Percentiles rank a stretch among this genome's conserved stretches.
Evolutionary conservation across 2,113 vertebrate genomes (phyloP).

Genomic region (Pollachius pollachius): DNA sequence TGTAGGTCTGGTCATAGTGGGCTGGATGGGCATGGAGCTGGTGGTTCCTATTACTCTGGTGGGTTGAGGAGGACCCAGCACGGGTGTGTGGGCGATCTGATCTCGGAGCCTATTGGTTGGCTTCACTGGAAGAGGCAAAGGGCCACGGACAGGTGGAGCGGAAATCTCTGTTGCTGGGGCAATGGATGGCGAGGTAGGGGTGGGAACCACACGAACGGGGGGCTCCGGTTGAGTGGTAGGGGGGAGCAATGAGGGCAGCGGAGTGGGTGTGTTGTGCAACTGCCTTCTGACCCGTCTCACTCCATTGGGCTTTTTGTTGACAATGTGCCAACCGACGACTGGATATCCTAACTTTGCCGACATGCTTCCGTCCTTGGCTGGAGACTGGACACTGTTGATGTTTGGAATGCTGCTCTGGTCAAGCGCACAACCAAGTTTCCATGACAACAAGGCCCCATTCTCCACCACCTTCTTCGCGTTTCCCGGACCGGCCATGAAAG

Average conservation of each 20-base stretch:
- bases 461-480: slow-evolving; percentile 97
- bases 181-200: slow-evolving; percentile 87
- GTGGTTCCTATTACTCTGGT: slow-evolving; percentile 84
- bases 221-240: slow-evolving; percentile 86
- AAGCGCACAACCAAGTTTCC: slow-evolving; percentile 92
- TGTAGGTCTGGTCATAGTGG: slow-evolving; percentile 82
- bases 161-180: slow-evolving; percentile 83
- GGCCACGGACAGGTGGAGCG: slow-evolving; percentile 85
- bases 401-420: slow-evolving; percentile 88
- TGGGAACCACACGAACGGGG: slow-evolving; percentile 85
- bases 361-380: slow-evolving; percentile 92
- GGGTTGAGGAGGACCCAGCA: slow-evolving; percentile 85
- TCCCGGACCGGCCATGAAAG: slow-evolving; percentile 96
- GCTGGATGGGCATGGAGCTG: slow-evolving; percentile 77
- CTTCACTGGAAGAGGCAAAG: slow-evolving; percentile 85
- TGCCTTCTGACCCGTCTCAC: slow-evolving; percentile 88
- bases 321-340: slow-evolving; percentile 96
- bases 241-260: slow-evolving; percentile 84
- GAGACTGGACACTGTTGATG: slow-evolving; percentile 85
- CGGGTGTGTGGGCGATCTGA: slow-evolving; percentile 89
- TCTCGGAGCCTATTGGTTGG: slow-evolving; percentile 89
- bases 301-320: slow-evolving; percentile 91
- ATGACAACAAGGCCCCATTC: slow-evolving; percentile 91
- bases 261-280: slow-evolving; percentile 91
- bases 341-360: slow-evolving; percentile 89